Evolutionary conservation across 2,113 vertebrate genomes (phyloP), one percentile per base, ranked within the genome.

Genomic region (Anser cygnoides): DNA sequence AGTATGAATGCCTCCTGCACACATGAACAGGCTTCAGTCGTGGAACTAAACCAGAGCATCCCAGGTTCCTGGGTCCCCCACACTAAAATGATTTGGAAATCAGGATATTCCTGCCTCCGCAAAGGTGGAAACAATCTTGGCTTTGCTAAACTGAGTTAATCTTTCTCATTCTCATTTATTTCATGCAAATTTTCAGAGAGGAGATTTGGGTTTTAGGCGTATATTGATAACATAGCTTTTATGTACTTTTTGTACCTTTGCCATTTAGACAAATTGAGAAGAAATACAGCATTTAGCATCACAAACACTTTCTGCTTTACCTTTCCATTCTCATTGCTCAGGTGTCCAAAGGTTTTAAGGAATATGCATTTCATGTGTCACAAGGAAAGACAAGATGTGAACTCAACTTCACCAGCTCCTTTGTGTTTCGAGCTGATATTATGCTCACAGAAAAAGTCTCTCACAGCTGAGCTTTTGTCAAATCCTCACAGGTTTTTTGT

Each of bases 351-450:
- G 25, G 26, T 73, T 91, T 81, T 11, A 21, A 87, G 74, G 49
- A 29, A 54, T 52, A 54, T 18, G 33, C 19, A 66, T 80, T 79
- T 73, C 43, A n/a, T 17, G 11, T 33, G 57, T 70, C 59, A 79
- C 43, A 73, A 93, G 85, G 87, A 95, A 91, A 95, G 63, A 78
- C 9, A 76, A 29, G 78, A 82, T 37, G 2, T 75, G 84, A 96
- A 87, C 44, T 41, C 4, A 4, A 52, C 76, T 75, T 84, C 68
- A 58, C 37, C 75, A 67, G 65, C 70, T 87, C 62, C 6, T 17
- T 87, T 94, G 70, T 90, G 65, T 80, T 96, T 62, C 62, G 55
- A 90, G 84, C 71, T 75, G 90, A 94, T 89, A 80, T 44, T 83
- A 43, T 77, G 78, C 54, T 81, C 72, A 35, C 37, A 92, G 65